Conservation (phyloP, 1,140 invertebrate genomes). For the Ptiloglossa arizonensis region DNA sequence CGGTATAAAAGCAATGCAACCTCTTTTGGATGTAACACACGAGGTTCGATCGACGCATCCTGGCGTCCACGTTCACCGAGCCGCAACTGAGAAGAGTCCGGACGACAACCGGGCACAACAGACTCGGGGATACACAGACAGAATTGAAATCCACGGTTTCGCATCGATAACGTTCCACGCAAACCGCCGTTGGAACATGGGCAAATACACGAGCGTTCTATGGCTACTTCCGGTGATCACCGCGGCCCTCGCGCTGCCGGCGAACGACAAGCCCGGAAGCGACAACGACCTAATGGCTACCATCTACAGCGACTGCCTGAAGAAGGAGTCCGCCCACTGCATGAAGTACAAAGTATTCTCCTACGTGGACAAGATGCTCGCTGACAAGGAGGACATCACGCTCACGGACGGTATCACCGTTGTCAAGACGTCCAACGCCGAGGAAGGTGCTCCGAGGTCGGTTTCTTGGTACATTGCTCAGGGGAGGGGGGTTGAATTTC, state of each 20-base stretch:
- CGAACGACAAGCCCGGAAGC: constrained; percentile 84
- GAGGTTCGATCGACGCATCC: constrained; percentile 68
- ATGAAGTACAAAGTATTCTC: constrained; percentile 92
- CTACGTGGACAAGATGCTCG: constrained; percentile 90
- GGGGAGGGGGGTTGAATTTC: too few species aligned
- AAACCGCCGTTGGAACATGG: constrained; percentile 44
- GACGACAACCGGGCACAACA: background rate
- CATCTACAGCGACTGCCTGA: constrained; percentile 89
- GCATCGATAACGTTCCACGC: too few species aligned
- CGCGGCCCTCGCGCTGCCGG: constrained; percentile 84
- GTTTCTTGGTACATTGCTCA: too few species aligned
- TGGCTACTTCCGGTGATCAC: constrained; percentile 77
- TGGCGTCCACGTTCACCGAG: constrained; percentile 46
- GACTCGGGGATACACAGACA: too few species aligned
- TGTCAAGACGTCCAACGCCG: constrained; percentile 87
- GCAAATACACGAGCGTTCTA: constrained; percentile 59
- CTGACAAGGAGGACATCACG: constrained; percentile 89
- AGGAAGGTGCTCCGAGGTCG: constrained; percentile 88
- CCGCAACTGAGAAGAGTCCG: background rate
- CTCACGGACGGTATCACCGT: constrained; percentile 91
- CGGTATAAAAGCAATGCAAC: constrained; percentile 82
- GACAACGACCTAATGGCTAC: constrained; percentile 89
- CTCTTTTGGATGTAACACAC: constrained; percentile 81
- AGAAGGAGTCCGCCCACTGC: constrained; percentile 90
- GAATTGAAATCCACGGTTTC: too few species aligned